Percentiles rank a stretch among this genome's conserved stretches.
Evolutionary conservation across 1,140 invertebrate genomes (phyloP).

Genomic region (Colletes gigas): DNA sequence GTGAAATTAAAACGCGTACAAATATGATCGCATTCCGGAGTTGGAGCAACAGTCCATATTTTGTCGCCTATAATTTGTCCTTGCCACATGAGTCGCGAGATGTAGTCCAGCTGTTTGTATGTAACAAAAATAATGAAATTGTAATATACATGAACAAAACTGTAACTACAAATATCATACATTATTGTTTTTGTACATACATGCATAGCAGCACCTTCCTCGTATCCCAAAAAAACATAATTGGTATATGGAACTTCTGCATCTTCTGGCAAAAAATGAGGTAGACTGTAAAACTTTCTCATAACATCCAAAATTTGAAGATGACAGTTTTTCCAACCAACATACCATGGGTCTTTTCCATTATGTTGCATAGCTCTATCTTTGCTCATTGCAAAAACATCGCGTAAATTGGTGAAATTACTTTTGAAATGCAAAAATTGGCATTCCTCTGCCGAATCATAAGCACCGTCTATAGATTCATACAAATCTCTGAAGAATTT

Average conservation of each 20-base stretch:
- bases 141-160: conserved; percentile 81
- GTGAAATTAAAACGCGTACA: conserved; percentile 89
- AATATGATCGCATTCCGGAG: conserved; percentile 92
- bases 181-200: conserved; percentile 86
- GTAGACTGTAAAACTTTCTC: conserved; percentile 89
- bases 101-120: conserved; percentile 91
- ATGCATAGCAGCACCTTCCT: conserved; percentile 95
- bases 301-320: conserved; percentile 88
- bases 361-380: conserved; percentile 84
- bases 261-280: conserved; percentile 93
- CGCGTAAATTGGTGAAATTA: conserved; percentile 87
- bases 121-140: conserved; percentile 3
- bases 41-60: conserved; percentile 91
- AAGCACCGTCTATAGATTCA: conserved; percentile 83
- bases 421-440: conserved; percentile 96
- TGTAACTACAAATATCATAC: conserved; percentile 74
- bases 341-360: conserved; percentile 90
- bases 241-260: conserved; percentile 94
- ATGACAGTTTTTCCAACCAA: conserved; percentile 96
- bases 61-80: conserved; percentile 94
- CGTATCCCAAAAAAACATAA: conserved; percentile 96
- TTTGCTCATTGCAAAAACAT: conserved; percentile 90
- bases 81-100: conserved; percentile 95
- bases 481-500: conserved; percentile 91
- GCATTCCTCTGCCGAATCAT: conserved; percentile 88